Evolutionary conservation across 1,140 invertebrate genomes (phyloP).

Genomic region (Drosophila ficusphila): DNA sequence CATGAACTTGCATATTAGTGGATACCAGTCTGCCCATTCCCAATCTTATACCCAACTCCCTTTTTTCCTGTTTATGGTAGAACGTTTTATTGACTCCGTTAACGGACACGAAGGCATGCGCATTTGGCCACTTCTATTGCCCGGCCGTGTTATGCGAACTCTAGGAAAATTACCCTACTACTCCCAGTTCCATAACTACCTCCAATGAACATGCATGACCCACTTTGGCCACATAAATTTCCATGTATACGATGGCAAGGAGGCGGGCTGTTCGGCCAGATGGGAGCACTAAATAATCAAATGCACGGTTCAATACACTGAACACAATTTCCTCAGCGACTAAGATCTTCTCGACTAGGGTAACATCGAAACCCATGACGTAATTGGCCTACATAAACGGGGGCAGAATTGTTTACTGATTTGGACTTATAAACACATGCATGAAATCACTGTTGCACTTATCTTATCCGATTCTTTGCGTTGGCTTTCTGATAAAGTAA

Average conservation of each 20-base stretch:
- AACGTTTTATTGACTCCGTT: conserved; percentile 58
- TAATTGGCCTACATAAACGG: background rate
- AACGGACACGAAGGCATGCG: conserved; percentile 19
- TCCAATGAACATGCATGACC: conserved; percentile 61
- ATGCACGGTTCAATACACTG: conserved; percentile 49
- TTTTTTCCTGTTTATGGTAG: conserved; percentile 10
- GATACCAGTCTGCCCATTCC: conserved; percentile 5
- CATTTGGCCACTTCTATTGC: conserved; percentile 32
- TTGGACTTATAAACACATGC: background rate
- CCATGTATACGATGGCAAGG: conserved; percentile 23
- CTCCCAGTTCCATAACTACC: conserved; percentile 24
- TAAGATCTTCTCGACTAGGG: background rate
- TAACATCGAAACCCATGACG: conserved; percentile 17
- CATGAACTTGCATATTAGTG: conserved; percentile 28
- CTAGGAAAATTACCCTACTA: conserved; percentile 54
- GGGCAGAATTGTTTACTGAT: background rate
- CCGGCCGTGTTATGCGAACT: conserved; percentile 52
- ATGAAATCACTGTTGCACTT: conserved; percentile 4
- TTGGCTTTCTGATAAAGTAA: background rate
- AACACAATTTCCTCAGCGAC: conserved; percentile 13
- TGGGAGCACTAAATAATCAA: conserved; percentile 51
- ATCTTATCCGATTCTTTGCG: conserved; percentile 6
- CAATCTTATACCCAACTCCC: background rate
- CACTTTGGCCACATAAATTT: conserved; percentile 64
- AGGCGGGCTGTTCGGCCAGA: conserved; percentile 5